A percentile compares a stretch with the other conserved stretches of the same genome.
Evolutionary conservation across 64 coral and sea anemone genomes (phyloP).

Genomic region (Montipora cactus): DNA sequence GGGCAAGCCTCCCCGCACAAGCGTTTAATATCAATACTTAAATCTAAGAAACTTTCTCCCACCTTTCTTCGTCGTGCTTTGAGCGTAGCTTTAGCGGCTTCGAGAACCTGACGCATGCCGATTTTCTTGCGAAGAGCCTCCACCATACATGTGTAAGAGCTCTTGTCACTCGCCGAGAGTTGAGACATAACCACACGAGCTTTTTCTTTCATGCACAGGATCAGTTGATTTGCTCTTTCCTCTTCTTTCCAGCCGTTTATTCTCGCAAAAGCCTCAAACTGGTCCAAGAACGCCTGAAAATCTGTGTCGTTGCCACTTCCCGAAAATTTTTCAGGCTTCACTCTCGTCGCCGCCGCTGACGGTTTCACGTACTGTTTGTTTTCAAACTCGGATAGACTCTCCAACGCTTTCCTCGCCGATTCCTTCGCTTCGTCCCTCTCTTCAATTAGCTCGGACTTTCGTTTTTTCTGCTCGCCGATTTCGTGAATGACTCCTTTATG

Average conservation of each 20-base stretch:
- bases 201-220: conserved; percentile 34
- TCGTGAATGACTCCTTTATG: no score
- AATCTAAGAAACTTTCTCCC: conserved; percentile 57
- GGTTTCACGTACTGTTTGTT: not conserved
- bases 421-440: not conserved
- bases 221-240: conserved; percentile 32
- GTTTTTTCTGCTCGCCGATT: no score
- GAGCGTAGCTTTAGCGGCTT: conserved; percentile 45
- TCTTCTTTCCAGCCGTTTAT: conserved; percentile 35
- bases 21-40: conserved; percentile 63
- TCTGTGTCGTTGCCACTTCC: conserved; percentile 63
- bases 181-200: conserved; percentile 33
- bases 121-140: conserved; percentile 45
- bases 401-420: not conserved
- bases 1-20: conserved; percentile 51
- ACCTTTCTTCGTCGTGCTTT: conserved; percentile 57
- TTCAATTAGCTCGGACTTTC: no score
- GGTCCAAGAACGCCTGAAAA: conserved; percentile 49
- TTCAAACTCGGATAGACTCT: conserved; percentile 18
- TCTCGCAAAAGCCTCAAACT: conserved; percentile 48
- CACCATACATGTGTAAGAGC: conserved; percentile 36
- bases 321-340: conserved; percentile 46
- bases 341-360: conserved; percentile 21
- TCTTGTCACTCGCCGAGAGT: conserved; percentile 27
- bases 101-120: conserved; percentile 39